phyloP scores from a whole-genome alignment of 2,888 invertebrate species.

The Leptinotarsa juncta region DNA sequence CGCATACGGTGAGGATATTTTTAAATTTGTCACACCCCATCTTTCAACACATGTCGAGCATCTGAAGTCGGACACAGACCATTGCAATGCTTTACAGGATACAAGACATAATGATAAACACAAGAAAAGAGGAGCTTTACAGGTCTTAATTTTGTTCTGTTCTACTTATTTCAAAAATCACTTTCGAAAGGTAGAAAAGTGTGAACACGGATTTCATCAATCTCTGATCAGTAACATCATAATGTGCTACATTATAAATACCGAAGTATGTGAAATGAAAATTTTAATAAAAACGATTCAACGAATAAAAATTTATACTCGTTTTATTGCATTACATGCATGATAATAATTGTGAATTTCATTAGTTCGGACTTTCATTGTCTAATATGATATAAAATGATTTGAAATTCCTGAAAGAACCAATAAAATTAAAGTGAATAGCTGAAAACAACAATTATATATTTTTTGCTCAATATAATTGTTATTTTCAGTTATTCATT shows the following conservation, averaged over 20 bases:
- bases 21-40: neutral
- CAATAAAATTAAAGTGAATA: too few species aligned
- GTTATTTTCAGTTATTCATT: too few species aligned
- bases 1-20: neutral
- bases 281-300: neutral
- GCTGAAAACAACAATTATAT: too few species aligned
- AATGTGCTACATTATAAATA: neutral
- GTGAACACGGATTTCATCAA: constrained; percentile 15
- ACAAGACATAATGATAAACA: neutral
- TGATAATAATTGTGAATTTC: too few species aligned
- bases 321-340: too few species aligned
- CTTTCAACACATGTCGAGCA: constrained; percentile 10
- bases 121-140: neutral
- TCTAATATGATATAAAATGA: too few species aligned
- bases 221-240: neutral
- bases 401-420: too few species aligned
- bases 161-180: constrained; percentile 15
- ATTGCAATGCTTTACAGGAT: neutral
- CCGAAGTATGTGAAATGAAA: neutral
- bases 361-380: too few species aligned
- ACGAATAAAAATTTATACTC: too few species aligned
- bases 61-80: constrained; percentile 8
- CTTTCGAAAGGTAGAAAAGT: constrained; percentile 3
- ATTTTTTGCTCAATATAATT: too few species aligned
- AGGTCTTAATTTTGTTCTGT: constrained; percentile 8